phyloP scores from a whole-genome alignment of 2,797 vertebrate species.

The Chelmon rostratus region DNA sequence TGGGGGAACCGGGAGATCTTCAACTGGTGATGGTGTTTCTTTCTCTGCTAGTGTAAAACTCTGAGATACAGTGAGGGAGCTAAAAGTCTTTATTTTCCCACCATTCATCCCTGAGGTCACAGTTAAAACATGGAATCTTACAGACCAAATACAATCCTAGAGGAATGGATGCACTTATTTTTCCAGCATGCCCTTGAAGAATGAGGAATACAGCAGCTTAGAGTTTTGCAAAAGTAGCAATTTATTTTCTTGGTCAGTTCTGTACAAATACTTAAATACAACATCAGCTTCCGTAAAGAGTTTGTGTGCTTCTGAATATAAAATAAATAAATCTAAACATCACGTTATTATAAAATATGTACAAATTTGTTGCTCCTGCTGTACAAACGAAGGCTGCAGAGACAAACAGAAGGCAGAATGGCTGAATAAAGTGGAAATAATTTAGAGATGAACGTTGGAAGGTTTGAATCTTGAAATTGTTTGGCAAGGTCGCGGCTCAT shows the following conservation, averaged over 20 bases:
- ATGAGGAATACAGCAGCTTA: neutral
- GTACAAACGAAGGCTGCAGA: conserved; percentile 48
- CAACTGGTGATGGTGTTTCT: conserved; percentile 5
- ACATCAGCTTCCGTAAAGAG: conserved; percentile 42
- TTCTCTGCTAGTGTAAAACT: conserved; percentile 1
- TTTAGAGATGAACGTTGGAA: conserved; percentile 56
- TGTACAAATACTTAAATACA: conserved; percentile 76
- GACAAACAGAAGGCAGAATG: conserved; percentile 55
- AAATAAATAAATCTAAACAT: conserved; percentile 88
- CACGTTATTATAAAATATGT: conserved; percentile 85
- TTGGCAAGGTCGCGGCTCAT: neutral
- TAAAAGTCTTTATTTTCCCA: neutral
- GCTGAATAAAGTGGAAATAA: conserved; percentile 59
- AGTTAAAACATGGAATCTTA: neutral
- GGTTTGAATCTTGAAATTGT: conserved; percentile 39
- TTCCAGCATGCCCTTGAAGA: neutral
- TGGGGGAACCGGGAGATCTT: conserved; percentile 48
- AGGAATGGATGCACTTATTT: neutral
- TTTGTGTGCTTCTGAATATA: conserved; percentile 76
- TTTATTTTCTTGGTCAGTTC: conserved; percentile 72
- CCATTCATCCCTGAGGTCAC: neutral
- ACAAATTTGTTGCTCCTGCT: conserved; percentile 69
- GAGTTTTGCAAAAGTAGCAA: conserved; percentile 40
- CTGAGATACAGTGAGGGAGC: neutral
- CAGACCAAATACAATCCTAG: neutral